A percentile compares a stretch with the other conserved stretches of the same genome.
Evolutionary conservation across 2,888 invertebrate genomes (phyloP).

Genomic region (Dugesia japonica): DNA sequence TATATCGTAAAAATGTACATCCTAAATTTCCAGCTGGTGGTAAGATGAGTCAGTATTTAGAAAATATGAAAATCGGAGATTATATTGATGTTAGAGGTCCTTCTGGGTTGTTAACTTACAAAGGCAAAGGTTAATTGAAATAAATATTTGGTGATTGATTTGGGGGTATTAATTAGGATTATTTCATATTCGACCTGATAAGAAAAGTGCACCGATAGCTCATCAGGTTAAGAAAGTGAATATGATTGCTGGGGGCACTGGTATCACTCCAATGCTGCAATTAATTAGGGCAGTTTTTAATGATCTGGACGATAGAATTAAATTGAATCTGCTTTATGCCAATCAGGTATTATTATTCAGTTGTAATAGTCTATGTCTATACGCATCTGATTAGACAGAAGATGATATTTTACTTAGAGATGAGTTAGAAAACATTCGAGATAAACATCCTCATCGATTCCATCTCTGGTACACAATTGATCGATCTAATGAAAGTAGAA

Average conservation of each 20-base stretch:
- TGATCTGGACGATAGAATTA: constrained; percentile 61
- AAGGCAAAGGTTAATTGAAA: constrained; percentile 53
- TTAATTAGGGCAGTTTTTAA: constrained; percentile 70
- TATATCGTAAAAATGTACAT: constrained; percentile 82
- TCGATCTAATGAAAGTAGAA: constrained; percentile 62
- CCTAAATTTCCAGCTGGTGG: constrained; percentile 95
- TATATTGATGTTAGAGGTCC: constrained; percentile 85
- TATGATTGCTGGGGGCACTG: constrained; percentile 74
- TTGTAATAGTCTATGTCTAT: neutral
- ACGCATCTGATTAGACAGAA: constrained; percentile 54
- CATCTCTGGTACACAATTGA: constrained; percentile 80
- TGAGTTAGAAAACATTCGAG: constrained; percentile 65
- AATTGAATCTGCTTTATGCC: constrained; percentile 71
- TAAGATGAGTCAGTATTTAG: constrained; percentile 83
- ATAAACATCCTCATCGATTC: constrained; percentile 61
- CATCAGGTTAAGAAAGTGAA: constrained; percentile 59
- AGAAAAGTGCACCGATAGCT: constrained; percentile 67
- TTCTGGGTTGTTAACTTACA: constrained; percentile 70
- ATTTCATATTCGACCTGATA: constrained; percentile 68
- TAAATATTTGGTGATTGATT: too few relatives aligned
- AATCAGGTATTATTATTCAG: constrained; percentile 58
- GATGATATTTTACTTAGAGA: constrained; percentile 74
- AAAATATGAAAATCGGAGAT: constrained; percentile 72
- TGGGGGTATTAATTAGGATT: constrained; percentile 53
- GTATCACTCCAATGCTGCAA: constrained; percentile 84